Evolutionary conservation across 2,797 vertebrate species (phyloP), one percentile per base, ranked within the genome.

Genomic region (Tolypeutes matacus): DNA sequence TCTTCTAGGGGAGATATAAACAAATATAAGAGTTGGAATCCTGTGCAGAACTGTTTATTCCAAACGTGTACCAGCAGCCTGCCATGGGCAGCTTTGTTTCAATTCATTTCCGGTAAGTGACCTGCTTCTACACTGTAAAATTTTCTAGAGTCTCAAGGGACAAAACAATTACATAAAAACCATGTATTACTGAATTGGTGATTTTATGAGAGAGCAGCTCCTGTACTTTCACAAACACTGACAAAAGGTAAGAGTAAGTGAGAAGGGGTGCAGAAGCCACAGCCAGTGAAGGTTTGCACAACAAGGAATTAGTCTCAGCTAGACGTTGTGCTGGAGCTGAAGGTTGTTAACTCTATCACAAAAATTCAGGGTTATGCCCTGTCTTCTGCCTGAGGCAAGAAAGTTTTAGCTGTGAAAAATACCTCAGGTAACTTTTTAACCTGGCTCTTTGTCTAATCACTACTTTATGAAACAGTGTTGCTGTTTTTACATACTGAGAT

Each of bases 41-140:
- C 29, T 89, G 36, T 27, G 4, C 13, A 73, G 42, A n/a, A 7
- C 14, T 86, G 1, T 77, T 81, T 92, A 77, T 92, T 65, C 36
- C 75, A 92, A 36, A 77, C 39, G 23, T 83, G 42, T 67, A 21
- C n/a, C 7, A 7, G 4, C 7, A 36, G 60, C 31, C 65, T 39
- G 90, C 56, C 31, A n/a, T 0, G 10, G 25, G 8, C 42, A 60
- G 39, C 29, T 77, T 85, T 36, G 23, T 93, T 90, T 89, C 64
- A 85, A 5, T 89, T 93, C 73, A 56, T 76, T 94, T 91, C 58
- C 62, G 39, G 25, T 78, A 77, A 87, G 18, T 85, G 94, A 89
- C 89, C 80, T 93, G 62, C 15, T 80, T 88, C 67, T 83, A 67
- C 10, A 21, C 23, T 39, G 14, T 75, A 58, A 87, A 95, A 80